Base-by-base conservation (phyloP, 2,113 vertebrate genomes). In the Nerophis ophidion region DNA sequence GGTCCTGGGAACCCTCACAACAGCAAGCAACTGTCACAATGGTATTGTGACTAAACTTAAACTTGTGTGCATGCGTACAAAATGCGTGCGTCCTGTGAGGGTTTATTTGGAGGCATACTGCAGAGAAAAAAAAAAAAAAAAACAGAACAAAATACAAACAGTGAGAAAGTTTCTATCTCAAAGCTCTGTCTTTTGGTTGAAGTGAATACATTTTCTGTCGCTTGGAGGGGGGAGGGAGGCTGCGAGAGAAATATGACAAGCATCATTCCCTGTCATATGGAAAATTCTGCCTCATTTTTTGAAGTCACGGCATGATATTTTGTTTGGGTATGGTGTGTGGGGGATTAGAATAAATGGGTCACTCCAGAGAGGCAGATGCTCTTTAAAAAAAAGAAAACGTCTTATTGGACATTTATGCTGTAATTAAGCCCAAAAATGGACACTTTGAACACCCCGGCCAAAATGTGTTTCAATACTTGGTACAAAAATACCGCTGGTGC, bases 151-250 rank as follows among this genome's bases (percentile, higher is more conserved):
- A 60, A 67, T 66, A 50, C 14, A n/a, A 36, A 61, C 63, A 61
- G 65, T 54, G 55, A 44, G 45, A 15, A 7, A 52, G 51, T 15
- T 53, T 6, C 34, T 7, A 71, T 34, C 44, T 19, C 48, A 69
- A 70, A 70, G 68, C 60, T 49, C 61, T 66, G 40, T 63, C 69
- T 76, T 67, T 51, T 75, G 70, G 65, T 65, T 71, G 66, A 70
- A 54, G 56, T 69, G 70, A 74, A 15, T 36, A 79, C 55, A 76
- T 80, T 80, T 77, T 72, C 70, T 74, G 78, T 61, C 76, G 0
- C 26, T 3, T 3, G 19, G 19, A 3, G 19, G 72, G 70, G 70
- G 26, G 1, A n/a, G n/a, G 66, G 73, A 71, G 75, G 52, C 57
- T 53, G 60, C 54, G 34, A 70, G 67, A 46, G 45, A 16, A 63